Evolutionary conservation across 2,113 vertebrate species (phyloP), one percentile per base, ranked within the genome.

Genomic region (Labrus mixtus): DNA sequence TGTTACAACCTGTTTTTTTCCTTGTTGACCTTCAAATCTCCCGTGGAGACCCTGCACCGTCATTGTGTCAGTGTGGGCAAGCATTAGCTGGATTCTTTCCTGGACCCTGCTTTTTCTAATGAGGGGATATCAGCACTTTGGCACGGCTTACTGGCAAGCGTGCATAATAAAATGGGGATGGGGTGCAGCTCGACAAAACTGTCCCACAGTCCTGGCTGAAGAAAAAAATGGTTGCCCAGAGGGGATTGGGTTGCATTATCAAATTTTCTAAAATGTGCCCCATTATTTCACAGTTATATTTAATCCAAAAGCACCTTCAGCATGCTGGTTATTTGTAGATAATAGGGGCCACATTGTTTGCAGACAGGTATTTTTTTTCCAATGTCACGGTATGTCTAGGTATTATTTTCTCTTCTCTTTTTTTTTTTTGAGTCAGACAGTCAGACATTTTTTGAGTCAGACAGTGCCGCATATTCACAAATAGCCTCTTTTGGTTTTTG

Each of bases 81-180:
- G 78, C 73, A 82, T 85, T 82, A 87, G 81, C 79, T 90, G 90
- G 90, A 90, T 67, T 83, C 80, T 85, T 93, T 93, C 93, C 92
- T 93, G 89, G 84, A 93, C 90, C 48, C 78, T 66, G 88, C 74
- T 82, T 87, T 87, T 93, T 90, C 89, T 94, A 94, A 94, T 93
- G 90, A 94, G 90, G 82, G 82, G 87, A 86, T 89, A 90, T 92
- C 90, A 85, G 83, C 85, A 86, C 86, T 90, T 92, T 94, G 94
- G 92, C 93, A 90, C 70, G 58, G 84, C 79, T 92, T 86, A 89
- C 89, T 92, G 92, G 93, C 92, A 93, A 93, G 80, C 74, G 29
- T 78, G 85, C 82, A 72, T 87, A 86, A 63, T 87, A 86, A 91
- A 84, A 91, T 89, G 82, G 75, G 77, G 79, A 88, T 79, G 59